Evolutionary conservation across 2,888 invertebrate genomes (phyloP).

Genomic region (Pollenia angustigena): DNA sequence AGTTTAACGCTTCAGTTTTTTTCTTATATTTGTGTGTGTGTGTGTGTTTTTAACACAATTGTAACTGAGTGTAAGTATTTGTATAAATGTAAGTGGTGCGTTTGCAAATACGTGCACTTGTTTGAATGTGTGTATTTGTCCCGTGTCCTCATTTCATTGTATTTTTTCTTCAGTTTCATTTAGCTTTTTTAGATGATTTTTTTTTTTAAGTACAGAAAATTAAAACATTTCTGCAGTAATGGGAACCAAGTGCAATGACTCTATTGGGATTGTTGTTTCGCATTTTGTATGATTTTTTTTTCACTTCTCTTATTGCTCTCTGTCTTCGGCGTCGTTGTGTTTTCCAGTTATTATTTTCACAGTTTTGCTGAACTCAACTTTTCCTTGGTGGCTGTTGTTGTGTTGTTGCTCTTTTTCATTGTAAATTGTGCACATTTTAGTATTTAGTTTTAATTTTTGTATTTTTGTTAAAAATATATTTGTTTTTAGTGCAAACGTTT

Average conservation of each 20-base stretch:
- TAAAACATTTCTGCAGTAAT: constrained; percentile 70
- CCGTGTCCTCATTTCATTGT: constrained; percentile 51
- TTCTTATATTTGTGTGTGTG: not conserved
- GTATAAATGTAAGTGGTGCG: constrained; percentile 29
- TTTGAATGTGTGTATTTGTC: constrained; percentile 29
- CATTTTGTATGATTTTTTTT: constrained; percentile 35
- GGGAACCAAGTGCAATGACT: constrained; percentile 71
- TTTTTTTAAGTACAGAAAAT: constrained; percentile 66
- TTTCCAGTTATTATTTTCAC: constrained; percentile 48
- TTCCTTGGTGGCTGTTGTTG: constrained; percentile 50
- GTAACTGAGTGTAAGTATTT: not conserved
- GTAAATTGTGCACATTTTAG: constrained; percentile 51
- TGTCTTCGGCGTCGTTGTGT: constrained; percentile 35
- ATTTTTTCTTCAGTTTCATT: constrained; percentile 46
- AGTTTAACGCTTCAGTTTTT: constrained; percentile 46
- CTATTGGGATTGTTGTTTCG: constrained; percentile 64
- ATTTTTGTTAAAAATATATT: constrained; percentile 12
- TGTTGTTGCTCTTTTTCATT: constrained; percentile 55
- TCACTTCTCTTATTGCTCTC: constrained; percentile 14
- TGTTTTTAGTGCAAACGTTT: constrained; percentile 33
- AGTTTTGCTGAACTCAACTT: constrained; percentile 53
- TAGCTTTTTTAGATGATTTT: constrained; percentile 14
- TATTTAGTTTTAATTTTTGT: constrained; percentile 48
- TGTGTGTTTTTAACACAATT: constrained; percentile 11
- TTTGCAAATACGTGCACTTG: constrained; percentile 1